Evolutionary conservation across 2,888 invertebrate species (phyloP).

Genomic region (Gisinianus flammeolus): DNA sequence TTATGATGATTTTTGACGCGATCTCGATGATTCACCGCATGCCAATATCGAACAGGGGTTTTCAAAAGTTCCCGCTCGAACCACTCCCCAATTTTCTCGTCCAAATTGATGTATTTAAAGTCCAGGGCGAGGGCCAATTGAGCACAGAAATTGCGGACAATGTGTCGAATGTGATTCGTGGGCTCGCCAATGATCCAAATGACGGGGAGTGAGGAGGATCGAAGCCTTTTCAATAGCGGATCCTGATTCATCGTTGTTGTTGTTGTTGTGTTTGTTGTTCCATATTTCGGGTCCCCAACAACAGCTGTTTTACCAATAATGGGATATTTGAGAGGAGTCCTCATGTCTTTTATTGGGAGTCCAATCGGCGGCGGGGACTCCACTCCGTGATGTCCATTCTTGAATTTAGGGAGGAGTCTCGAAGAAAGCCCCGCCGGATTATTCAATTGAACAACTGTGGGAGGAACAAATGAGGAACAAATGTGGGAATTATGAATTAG

Average conservation of each 20-base stretch:
- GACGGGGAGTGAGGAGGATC: background rate
- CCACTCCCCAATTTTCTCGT: constrained; percentile 8
- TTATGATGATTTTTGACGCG: background rate
- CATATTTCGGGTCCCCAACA: background rate
- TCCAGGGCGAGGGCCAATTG: background rate
- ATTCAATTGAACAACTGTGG: too few species aligned
- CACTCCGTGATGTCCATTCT: background rate
- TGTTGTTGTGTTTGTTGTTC: background rate
- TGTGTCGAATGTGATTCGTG: background rate
- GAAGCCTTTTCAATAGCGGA: background rate
- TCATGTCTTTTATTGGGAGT: background rate
- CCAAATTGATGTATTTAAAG: constrained; percentile 3
- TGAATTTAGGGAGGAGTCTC: background rate
- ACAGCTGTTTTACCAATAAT: background rate
- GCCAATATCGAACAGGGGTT: background rate
- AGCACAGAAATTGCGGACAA: background rate
- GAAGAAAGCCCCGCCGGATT: too few species aligned
- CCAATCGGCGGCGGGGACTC: background rate
- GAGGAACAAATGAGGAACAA: too few species aligned
- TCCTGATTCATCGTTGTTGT: background rate
- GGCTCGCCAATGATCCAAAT: constrained; percentile 3
- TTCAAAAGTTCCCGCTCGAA: background rate
- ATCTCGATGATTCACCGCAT: background rate
- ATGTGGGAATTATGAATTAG: too few species aligned
- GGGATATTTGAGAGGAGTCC: background rate